Evolutionary conservation across 2,113 vertebrate genomes (phyloP), one percentile per base, ranked within the genome.

Genomic region (Muntiacus reevesi): DNA sequence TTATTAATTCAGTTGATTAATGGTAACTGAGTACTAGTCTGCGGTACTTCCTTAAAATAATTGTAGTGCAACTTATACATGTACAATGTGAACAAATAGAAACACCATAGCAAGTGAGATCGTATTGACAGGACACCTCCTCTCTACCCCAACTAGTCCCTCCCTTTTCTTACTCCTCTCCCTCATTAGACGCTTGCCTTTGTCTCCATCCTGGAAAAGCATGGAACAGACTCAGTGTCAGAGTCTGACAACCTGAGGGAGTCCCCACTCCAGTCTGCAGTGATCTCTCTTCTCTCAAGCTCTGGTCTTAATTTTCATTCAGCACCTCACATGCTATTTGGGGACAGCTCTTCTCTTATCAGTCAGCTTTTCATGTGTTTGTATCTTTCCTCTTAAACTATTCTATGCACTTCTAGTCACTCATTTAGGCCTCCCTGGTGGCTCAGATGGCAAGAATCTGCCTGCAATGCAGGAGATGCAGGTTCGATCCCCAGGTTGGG

Each of bases 321-420:
- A 23, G 17, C 5, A 54, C n/a, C 33, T 95, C 23, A 25, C 15
- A 13, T 62, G 2, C 17, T 25, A 2, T 62, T 15, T 64, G 71
- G 47, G 76, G 89, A 78, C 8, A 55, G 1, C 1, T 87, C 5
- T 95, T 78, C 25, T 87, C 40, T 78, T 92, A 27, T 88, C 89
- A 79, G 13, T 86, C 89, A 89, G 76, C 40, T 90, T 92, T 86
- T 81, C 40, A 81, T 17, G 25, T 79, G 11, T 76, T 93, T 84
- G 50, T 67, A 25, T 83, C 16, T 95, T 86, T 64, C 54, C 25
- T 92, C 43, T 86, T 13, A 91, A 89, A 86, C 19, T 81, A 11
- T 59, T 89, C 21, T 52, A 28, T 82, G 28, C 85, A n/a, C 16
- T 43, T 92, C 40, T n/a, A 36, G 16, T 28, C 14, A 81, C 19